Evolutionary conservation across 2,888 invertebrate species (phyloP).

Genomic region (Gastracanthus pulcherrimus): DNA sequence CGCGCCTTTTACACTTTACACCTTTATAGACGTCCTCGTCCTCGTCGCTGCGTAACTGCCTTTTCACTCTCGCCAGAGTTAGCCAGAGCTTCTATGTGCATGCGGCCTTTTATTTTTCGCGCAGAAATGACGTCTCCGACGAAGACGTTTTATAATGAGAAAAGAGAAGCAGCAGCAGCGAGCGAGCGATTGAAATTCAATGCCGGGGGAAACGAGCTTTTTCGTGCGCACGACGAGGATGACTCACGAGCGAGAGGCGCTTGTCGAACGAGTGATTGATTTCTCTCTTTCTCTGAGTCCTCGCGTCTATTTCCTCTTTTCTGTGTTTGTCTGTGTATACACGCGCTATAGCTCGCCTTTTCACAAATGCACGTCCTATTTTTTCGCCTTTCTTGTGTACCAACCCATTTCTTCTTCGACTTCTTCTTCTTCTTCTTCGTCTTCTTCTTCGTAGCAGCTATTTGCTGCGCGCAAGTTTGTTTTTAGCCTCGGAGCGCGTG

Average conservation of each 20-base stretch:
- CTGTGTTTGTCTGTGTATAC: background rate
- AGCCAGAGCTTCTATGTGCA: too few species aligned
- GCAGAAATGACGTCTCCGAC: too few species aligned
- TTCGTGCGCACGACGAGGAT: too few species aligned
- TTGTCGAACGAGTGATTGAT: constrained; percentile 29
- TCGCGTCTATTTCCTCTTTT: background rate
- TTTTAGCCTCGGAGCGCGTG: too few species aligned
- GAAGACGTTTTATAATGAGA: background rate
- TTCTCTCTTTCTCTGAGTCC: background rate
- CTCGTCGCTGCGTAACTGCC: constrained; percentile 3
- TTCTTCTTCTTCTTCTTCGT: too few species aligned
- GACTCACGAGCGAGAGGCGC: background rate
- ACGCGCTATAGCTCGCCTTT: too few species aligned
- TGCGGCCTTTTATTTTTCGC: background rate
- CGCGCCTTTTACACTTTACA: constrained; percentile 39
- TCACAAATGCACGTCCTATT: too few species aligned
- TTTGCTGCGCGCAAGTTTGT: too few species aligned
- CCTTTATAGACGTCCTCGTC: background rate
- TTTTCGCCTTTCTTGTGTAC: too few species aligned
- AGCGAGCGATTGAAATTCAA: constrained; percentile 27
- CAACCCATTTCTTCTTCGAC: too few species aligned
- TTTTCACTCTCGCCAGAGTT: background rate
- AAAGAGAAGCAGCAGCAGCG: too few species aligned
- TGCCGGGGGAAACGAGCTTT: background rate
- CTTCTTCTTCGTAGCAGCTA: too few species aligned